Evolutionary conservation across 1,140 invertebrate genomes (phyloP), one percentile per base, ranked within the genome.

Genomic region (Eumaeus atala): DNA sequence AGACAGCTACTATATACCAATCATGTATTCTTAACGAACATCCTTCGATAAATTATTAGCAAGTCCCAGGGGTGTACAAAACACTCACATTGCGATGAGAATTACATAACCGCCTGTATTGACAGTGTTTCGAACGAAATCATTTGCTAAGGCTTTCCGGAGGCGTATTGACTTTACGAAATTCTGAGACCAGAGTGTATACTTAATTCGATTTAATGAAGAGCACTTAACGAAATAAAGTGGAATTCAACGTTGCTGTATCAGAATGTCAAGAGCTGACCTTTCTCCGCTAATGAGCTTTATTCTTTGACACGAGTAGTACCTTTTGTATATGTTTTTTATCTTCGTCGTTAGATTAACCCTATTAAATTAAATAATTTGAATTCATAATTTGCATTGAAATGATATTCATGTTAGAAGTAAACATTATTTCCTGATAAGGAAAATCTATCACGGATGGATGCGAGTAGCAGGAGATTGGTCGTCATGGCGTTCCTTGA

Each of bases 261-360:
- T 37, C 35, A 48, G 35, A 64, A 61, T 61, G 59, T 56, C 59
- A 64, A 57, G 47, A 21, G 53, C 42, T 58, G 62, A 64, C 62
- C 56, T 64, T 61, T 61, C 35, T 28, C 12, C 40, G 14, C 16
- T 44, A 44, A 44, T 44, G 40, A 44, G 40, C 14, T 28, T 2
- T 28, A 28, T 44, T 44, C 40, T 44, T 44, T 44, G 40, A 44
- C 16, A 58, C 50, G 59, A 58, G 55, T 60, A 60, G 51, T n/a
- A n/a, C n/a, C 40, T 60, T 60, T 56, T 55, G 54, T 36, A 34
- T 40, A 47, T 34, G 42, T 38, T 56, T 28, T 28, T 3, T 28
- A 28, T 28, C 21, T 28, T 28, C 21, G 21, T 6, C 21, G 21
- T 28, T 2, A 28, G 21, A 6, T 2, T 28, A 28, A n/a, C 37